Conservation (phyloP, 2,888 invertebrate species). For the Hylaea fasciaria region DNA sequence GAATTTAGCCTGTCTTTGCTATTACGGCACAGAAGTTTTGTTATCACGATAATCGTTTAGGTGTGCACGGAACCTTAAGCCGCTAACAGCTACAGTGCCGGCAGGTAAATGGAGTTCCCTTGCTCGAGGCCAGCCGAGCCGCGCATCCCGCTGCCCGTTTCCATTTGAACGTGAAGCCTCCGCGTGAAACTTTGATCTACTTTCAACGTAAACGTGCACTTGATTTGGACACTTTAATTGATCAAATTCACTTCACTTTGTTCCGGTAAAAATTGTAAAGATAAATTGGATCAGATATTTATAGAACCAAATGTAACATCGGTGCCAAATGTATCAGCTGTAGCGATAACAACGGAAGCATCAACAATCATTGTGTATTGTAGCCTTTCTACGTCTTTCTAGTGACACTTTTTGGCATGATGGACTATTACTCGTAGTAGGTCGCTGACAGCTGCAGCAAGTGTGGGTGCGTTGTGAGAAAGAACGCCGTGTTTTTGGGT, state of each 20-base stretch:
- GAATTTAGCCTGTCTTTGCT: no score
- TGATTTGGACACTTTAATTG: background rate
- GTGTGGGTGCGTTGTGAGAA: no score
- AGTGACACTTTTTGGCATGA: no score
- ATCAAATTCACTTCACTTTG: background rate
- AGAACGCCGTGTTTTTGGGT: no score
- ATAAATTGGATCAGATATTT: no score
- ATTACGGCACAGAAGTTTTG: background rate
- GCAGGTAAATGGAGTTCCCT: constrained; percentile 68
- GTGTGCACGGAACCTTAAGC: background rate
- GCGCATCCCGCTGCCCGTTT: constrained; percentile 54
- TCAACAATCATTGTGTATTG: no score
- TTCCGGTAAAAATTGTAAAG: background rate
- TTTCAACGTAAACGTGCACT: constrained; percentile 41
- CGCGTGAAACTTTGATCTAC: constrained; percentile 48
- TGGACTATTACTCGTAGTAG: no score
- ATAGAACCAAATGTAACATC: no score
- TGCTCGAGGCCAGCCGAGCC: constrained; percentile 52
- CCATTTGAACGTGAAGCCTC: constrained; percentile 55
- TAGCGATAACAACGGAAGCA: no score
- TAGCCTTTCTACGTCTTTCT: no score
- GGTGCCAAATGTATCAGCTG: no score
- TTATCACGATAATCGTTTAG: background rate
- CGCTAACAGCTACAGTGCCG: constrained; percentile 31
- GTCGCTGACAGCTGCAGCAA: no score